Evolutionary conservation across 1,140 invertebrate genomes (phyloP), one percentile per base, ranked within the genome.

Genomic region (Ylistrum balloti): DNA sequence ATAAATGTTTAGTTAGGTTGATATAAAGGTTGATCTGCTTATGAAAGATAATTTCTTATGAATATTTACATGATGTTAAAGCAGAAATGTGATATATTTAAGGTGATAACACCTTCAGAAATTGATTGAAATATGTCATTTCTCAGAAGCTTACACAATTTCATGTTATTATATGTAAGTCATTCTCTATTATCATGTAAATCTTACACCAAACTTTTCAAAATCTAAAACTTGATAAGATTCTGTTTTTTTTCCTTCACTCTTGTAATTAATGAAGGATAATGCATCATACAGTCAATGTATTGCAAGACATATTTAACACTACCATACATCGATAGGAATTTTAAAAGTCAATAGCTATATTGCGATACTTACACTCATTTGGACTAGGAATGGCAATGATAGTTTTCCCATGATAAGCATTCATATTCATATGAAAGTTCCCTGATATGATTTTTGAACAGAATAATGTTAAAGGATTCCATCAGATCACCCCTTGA

Each of bases 51-150:
- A 74, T 74, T 74, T 74, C 56, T 74, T 28, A 74, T 74, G 56
- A 74, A 74, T 74, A 74, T 74, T 74, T 74, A 74, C 22, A 74
- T 2, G 56, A n/a, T 74, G 28, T 74, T 74, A 74, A 74, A 74
- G 17, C n/a, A 28, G 56, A 74, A 74, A 74, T 74, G 56, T 74
- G 56, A 74, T 28, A 74, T 74, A 74, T 74, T 74, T 74, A 22
- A 28, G 1, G 5, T 74, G 56, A 74, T 74, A 74, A 74, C 56
- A 17, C 22, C 56, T n/a, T 74, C 56, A 0, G 28, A 74, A 74
- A 74, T 74, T 74, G 56, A 74, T 74, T 74, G 11, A 74, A 74
- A 74, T 74, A 74, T 74, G 56, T 74, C n/a, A 28, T 22, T 74
- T 45, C 56, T 74, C 28, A 74, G 1, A 20, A 74, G 56, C 56